Base-by-base conservation (phyloP, 1,140 invertebrate genomes). In the Calephelis nemesis region DNA sequence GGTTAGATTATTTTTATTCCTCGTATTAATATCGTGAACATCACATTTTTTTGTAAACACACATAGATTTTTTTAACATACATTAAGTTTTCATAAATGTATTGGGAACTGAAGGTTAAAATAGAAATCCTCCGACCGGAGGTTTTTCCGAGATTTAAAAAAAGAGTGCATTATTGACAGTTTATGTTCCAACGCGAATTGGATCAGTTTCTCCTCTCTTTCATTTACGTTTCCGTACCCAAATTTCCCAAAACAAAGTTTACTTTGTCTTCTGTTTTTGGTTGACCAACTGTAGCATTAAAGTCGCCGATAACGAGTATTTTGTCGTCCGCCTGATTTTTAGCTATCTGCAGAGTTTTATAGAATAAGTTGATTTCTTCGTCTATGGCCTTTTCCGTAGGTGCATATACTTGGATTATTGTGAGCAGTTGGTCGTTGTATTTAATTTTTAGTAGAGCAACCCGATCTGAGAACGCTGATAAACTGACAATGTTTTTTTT, bases 221-320 rank as follows among this genome's bases (percentile, higher is more conserved):
- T 68, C n/a, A 39, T 68, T 68, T 64, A 65, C 48, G 0, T 50
- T 47, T 15, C 71, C 67, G n/a, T 69, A 67, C 9, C 58, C 71
- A 69, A 13, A 66, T 63, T 66, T 69, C 71, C 71, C 40, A 72
- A 40, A 12, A 72, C 49, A 13, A 69, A 7, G 7, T 47, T 69
- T 66, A 69, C 67, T 12, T 67, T 63, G 8, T 45, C n/a, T 11
- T 48, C 47, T 48, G 47, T 48, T 60, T 60, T 73, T 15, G 67
- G 50, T 64, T 70, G 60, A 10, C 71, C 71, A 12, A 70, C 67
- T 67, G 60, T 69, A 11, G 67, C 64, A 60, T 67, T 71, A 67
- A 72, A 68, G 47, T 71, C 65, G 30, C 64, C 47, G 47, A 8
- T 10, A 48, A 48, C 47, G 7, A 72, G 39, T 12, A 67, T 12